Evolutionary conservation across 2,888 invertebrate species (phyloP), one percentile per base, ranked within the genome.

Genomic region (Apodemia hepburni): DNA sequence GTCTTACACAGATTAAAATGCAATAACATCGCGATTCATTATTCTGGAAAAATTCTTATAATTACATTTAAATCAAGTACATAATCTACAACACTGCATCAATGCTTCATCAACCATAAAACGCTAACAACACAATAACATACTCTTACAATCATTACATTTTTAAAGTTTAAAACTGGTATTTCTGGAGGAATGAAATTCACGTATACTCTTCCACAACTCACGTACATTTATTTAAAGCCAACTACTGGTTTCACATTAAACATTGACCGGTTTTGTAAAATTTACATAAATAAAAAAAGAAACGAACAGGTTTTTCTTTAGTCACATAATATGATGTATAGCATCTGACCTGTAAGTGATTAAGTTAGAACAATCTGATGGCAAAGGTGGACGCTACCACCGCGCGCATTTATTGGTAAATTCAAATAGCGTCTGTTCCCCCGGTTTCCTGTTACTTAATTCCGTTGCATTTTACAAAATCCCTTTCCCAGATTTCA

Each of bases 1-100:
- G 29, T 54, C 7, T 27, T 27, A 54, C 27, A 27, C 49, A 54
- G 54, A 54, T 54, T 54, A 22, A 54, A 54, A 54, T 54, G 54
- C 54, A 54, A 54, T 27, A 58, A 51, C 38, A 61, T 60, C 58
- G 60, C 49, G 45, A 58, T 22, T 62, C 29, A 59, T 59, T 57
- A 59, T 59, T 62, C 60, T 60, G 63, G 63, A 65, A 65, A 65
- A 60, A 65, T 62, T 61, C 61, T 54, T 57, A 62, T 45, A 62
- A 59, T 54, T 58, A 60, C 35, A 47, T 27, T 60, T 49, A 54
- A 54, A 54, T 54, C 51, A 51, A 51, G 51, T 51, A 51, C 51
- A 51, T 51, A 22, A 15, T 22, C 51, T 51, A 22, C 27, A 54
- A 54, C 27, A 27, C 27, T 54, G 27, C 22, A 22, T n/a, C 27